Evolutionary conservation across 1,140 invertebrate genomes (phyloP).

Genomic region (Brachionus calyciflorus): DNA sequence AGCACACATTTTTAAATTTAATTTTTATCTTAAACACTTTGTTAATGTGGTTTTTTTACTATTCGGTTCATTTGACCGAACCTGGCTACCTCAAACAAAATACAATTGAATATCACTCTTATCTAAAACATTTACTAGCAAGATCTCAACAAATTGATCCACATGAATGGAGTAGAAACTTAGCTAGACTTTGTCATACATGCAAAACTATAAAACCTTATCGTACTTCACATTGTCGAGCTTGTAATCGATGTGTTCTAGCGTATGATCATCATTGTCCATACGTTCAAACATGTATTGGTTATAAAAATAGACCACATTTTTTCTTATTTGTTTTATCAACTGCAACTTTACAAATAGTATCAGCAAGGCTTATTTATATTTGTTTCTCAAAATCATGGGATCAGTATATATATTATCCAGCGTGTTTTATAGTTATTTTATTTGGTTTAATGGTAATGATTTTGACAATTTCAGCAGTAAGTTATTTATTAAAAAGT

Average conservation of each 20-base stretch:
- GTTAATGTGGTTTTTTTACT: constrained; percentile 85
- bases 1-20: constrained; percentile 76
- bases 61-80: constrained; percentile 80
- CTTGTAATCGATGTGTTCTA: constrained; percentile 57
- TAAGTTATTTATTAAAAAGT: not conserved
- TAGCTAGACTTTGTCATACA: constrained; percentile 82
- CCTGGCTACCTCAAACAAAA: constrained; percentile 83
- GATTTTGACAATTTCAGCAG: not conserved
- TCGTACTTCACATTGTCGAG: constrained; percentile 59
- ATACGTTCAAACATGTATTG: constrained; percentile 60
- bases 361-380: not conserved
- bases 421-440: not conserved
- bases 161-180: constrained; percentile 77
- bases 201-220: constrained; percentile 72
- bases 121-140: constrained; percentile 66
- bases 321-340: constrained; percentile 57
- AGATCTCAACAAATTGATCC: not conserved
- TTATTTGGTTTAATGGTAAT: constrained; percentile 17
- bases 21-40: constrained; percentile 83
- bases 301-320: constrained; percentile 58
- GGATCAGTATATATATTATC: constrained; percentile 19
- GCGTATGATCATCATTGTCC: constrained; percentile 61
- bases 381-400: not conserved
- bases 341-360: not conserved
- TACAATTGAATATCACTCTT: constrained; percentile 80